A percentile compares a stretch with the other conserved stretches of the same genome.
phyloP scores from a whole-genome alignment of 1,140 invertebrate genomes.

The Popillia japonica region DNA sequence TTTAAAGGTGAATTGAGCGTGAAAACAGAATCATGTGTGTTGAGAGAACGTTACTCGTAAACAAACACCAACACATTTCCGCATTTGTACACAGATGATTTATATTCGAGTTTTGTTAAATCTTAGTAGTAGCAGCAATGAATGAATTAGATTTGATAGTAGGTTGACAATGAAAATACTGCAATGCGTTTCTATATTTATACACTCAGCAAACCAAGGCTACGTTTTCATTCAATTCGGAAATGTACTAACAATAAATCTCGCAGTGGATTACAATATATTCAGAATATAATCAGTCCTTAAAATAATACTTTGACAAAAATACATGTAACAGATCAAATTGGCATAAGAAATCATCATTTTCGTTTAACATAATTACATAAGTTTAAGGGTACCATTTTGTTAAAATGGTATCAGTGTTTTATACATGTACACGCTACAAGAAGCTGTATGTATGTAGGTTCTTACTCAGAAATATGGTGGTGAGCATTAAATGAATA shows the following conservation, averaged over 20 bases:
- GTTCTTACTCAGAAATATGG: no score
- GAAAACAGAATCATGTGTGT: background rate
- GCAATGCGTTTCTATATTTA: background rate
- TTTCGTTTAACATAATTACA: no score
- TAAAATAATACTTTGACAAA: no score
- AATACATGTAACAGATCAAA: no score
- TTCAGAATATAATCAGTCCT: no score
- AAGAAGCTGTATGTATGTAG: no score
- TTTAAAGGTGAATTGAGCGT: constrained; percentile 11
- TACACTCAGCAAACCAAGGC: background rate
- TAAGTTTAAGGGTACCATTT: no score
- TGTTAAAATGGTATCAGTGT: no score
- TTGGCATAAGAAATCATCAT: no score
- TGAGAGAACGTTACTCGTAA: background rate
- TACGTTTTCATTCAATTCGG: background rate
- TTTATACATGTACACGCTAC: no score
- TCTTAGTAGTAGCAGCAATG: background rate
- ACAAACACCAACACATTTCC: constrained; percentile 4
- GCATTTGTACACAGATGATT: background rate
- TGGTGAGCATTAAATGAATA: no score
- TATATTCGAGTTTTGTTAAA: background rate
- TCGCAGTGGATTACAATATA: background rate
- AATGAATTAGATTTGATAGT: background rate
- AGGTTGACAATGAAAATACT: background rate
- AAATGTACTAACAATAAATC: background rate